Percentiles rank a stretch among this genome's conserved stretches.
Evolutionary conservation across 2,797 vertebrate genomes (phyloP).

Genomic region (Rhadinocentrus ornatus): DNA sequence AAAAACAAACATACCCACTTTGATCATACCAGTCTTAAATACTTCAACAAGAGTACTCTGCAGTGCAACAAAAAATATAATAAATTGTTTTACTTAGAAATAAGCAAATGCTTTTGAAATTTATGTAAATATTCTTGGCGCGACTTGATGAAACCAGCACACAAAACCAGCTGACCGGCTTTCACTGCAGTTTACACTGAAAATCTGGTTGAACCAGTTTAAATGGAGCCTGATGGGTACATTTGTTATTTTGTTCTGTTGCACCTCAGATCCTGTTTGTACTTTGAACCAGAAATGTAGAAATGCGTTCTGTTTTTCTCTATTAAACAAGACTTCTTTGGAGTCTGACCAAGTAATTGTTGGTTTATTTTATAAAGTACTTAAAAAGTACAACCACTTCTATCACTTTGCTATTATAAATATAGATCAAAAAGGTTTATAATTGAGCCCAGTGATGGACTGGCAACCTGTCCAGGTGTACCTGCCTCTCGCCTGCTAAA

Average conservation of each 20-base stretch:
- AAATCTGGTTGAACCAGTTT: slow-evolving; percentile 8
- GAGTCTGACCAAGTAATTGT: not conserved
- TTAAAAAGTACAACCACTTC: no score
- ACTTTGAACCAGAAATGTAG: not conserved
- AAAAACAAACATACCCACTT: no score
- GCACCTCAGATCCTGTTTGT: not conserved
- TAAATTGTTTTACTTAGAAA: not conserved
- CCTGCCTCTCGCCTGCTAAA: no score
- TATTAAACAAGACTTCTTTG: not conserved
- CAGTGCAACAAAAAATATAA: not conserved
- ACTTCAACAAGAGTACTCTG: not conserved
- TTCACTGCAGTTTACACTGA: accelerated
- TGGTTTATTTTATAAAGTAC: not conserved
- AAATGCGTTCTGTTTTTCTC: no score
- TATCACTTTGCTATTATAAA: not conserved
- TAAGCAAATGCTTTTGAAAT: not conserved
- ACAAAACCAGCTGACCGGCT: not conserved
- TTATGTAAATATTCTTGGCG: not conserved
- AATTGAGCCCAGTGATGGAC: no score
- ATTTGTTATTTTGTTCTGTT: not conserved
- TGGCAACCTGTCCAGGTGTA: no score
- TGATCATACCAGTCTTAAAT: no score
- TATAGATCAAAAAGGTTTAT: no score
- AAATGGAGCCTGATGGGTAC: accelerated
- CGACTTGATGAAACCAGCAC: not conserved